These are phyloP conservation scores for Acleris emargana DNA, from an alignment of 2,888 invertebrate genomes.

Conservation along the genomic window DNA sequence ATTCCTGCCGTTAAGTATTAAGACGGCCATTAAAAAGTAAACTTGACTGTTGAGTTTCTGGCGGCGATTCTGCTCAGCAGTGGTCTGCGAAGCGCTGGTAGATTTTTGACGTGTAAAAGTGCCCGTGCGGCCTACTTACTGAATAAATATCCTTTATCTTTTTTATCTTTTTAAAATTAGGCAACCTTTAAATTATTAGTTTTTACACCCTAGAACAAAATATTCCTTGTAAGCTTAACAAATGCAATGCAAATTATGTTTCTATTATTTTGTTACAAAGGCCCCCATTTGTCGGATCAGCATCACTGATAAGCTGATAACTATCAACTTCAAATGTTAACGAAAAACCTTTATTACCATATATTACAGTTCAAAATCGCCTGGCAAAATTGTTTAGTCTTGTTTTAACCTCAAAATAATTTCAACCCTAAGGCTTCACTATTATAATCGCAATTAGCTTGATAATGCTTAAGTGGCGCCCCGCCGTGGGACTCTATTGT, in stretches of 20 bases:
- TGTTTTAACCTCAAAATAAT: neutral
- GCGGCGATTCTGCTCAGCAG: too few relatives aligned
- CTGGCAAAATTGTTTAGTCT: neutral
- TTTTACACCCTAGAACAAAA: too few relatives aligned
- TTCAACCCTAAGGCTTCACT: constrained; percentile 25
- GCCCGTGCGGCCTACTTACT: too few relatives aligned
- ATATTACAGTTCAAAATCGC: constrained; percentile 42
- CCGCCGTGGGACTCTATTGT: constrained; percentile 61
- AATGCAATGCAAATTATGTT: constrained; percentile 5
- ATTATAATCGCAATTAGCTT: constrained; percentile 36
- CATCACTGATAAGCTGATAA: constrained; percentile 62
- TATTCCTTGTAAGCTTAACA: neutral
- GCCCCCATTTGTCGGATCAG: constrained; percentile 43
- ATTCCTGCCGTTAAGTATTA: too few relatives aligned
- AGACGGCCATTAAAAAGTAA: too few relatives aligned
- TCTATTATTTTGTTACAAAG: constrained; percentile 24
- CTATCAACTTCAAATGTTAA: constrained; percentile 41
- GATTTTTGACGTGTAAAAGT: too few relatives aligned
- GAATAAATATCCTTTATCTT: too few relatives aligned
- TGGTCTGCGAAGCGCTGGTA: too few relatives aligned
- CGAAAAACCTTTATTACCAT: constrained; percentile 52
- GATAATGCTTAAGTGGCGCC: constrained; percentile 58
- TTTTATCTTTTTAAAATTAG: too few relatives aligned
- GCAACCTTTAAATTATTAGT: too few relatives aligned
- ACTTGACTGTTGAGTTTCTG: too few relatives aligned